A percentile compares a stretch with the other conserved stretches of the same genome.
Conservation (phyloP, 2,888 invertebrate species). For the Sminthurides aquaticus region DNA sequence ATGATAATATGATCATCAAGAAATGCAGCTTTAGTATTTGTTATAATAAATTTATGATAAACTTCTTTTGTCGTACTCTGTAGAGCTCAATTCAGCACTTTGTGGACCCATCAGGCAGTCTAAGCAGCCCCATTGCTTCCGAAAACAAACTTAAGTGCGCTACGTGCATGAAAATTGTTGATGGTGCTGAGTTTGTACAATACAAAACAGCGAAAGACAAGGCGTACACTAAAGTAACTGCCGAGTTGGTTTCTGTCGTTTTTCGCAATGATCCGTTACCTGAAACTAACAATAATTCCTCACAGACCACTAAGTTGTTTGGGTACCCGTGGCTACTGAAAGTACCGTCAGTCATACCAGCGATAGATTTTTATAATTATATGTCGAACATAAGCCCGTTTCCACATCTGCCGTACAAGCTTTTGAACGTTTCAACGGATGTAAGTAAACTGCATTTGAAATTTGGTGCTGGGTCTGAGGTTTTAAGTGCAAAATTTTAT, state of each 20-base stretch:
- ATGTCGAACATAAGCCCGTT: constrained; percentile 51
- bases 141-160: constrained; percentile 48
- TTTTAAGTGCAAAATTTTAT: background rate
- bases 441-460: constrained; percentile 25
- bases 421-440: constrained; percentile 27
- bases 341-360: constrained; percentile 52
- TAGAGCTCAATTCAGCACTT: constrained; percentile 39
- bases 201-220: background rate
- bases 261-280: constrained; percentile 51
- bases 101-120: background rate
- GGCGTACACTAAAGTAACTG: constrained; percentile 7
- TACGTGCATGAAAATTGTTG: constrained; percentile 49
- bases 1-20: too few species aligned
- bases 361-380: constrained; percentile 50
- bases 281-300: constrained; percentile 49
- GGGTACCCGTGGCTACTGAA: constrained; percentile 55
- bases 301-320: constrained; percentile 46
- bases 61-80: constrained; percentile 2
- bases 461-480: background rate
- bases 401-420: constrained; percentile 41
- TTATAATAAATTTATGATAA: constrained; percentile 9
- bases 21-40: too few species aligned
- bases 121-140: too few species aligned
- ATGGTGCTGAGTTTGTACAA: constrained; percentile 47
- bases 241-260: constrained; percentile 50